Conservation (phyloP, 2,888 invertebrate genomes). For the Trachelus iudaicus region DNA sequence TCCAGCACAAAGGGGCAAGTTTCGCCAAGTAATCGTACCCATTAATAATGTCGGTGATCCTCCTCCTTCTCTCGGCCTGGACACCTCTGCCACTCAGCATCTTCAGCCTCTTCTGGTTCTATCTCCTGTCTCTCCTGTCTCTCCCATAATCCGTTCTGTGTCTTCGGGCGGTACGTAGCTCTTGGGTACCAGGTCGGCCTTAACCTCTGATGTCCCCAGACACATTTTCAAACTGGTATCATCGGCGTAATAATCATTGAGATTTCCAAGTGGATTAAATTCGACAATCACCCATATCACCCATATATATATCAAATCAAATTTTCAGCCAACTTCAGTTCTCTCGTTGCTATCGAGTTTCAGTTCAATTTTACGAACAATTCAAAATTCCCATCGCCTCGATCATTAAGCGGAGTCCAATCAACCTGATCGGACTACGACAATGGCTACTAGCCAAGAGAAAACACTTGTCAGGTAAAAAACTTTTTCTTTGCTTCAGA, state of each 20-base stretch:
- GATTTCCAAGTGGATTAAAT: background rate
- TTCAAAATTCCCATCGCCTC: background rate
- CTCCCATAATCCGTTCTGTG: slow-evolving; percentile 10
- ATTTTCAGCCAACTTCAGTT: background rate
- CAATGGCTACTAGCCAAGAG: background rate
- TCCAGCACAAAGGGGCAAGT: slow-evolving; percentile 51
- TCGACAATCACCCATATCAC: background rate
- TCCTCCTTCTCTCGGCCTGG: slow-evolving; percentile 38
- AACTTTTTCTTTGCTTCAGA: background rate
- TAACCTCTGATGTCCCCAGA: background rate
- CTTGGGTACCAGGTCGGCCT: background rate
- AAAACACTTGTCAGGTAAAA: background rate
- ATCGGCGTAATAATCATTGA: background rate
- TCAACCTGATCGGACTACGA: background rate
- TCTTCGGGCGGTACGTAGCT: slow-evolving; percentile 8
- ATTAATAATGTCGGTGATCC: slow-evolving; percentile 59
- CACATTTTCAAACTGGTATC: background rate
- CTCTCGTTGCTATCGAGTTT: background rate
- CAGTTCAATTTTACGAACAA: background rate
- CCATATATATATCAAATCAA: background rate
- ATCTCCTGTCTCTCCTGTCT: background rate
- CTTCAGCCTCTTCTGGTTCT: slow-evolving; percentile 25
- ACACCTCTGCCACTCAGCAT: slow-evolving; percentile 21
- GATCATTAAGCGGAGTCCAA: background rate
- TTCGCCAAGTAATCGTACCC: slow-evolving; percentile 62